phyloP scores from a whole-genome alignment of 2,888 invertebrate genomes.

The Athrips mouffetella region DNA sequence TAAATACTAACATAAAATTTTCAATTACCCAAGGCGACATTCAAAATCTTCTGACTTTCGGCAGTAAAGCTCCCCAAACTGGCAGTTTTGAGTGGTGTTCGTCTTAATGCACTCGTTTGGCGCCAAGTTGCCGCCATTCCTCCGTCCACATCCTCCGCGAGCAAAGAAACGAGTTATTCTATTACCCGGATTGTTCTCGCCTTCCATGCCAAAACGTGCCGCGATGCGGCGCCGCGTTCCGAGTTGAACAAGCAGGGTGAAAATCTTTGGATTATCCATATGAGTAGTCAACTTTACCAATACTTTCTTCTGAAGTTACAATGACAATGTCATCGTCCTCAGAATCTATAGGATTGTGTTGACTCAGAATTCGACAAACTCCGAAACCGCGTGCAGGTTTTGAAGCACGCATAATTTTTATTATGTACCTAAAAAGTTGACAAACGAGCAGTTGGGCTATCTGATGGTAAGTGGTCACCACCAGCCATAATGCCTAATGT shows the following conservation, averaged over 20 bases:
- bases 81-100: not conserved
- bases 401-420: too few relatives aligned
- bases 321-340: not conserved
- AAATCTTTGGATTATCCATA: too few relatives aligned
- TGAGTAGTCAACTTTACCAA: too few relatives aligned
- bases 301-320: not conserved
- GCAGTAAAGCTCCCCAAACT: not conserved
- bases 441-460: too few relatives aligned
- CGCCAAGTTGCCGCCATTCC: slow-evolving; percentile 41
- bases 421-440: too few relatives aligned
- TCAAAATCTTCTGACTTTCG: not conserved
- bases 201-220: slow-evolving; percentile 65
- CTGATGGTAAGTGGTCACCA: too few relatives aligned
- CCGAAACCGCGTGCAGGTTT: too few relatives aligned
- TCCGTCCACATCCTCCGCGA: slow-evolving; percentile 27
- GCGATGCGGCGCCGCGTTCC: not conserved
- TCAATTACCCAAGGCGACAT: not conserved
- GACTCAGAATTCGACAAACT: too few relatives aligned
- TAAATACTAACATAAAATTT: not conserved
- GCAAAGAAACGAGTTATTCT: slow-evolving; percentile 62
- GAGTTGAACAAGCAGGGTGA: not conserved
- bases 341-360: too few relatives aligned
- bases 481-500: too few relatives aligned
- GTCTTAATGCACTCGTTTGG: not conserved
- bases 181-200: slow-evolving; percentile 73